Evolutionary conservation across 1,140 invertebrate genomes (phyloP).

Genomic region (Listronotus bonariensis): DNA sequence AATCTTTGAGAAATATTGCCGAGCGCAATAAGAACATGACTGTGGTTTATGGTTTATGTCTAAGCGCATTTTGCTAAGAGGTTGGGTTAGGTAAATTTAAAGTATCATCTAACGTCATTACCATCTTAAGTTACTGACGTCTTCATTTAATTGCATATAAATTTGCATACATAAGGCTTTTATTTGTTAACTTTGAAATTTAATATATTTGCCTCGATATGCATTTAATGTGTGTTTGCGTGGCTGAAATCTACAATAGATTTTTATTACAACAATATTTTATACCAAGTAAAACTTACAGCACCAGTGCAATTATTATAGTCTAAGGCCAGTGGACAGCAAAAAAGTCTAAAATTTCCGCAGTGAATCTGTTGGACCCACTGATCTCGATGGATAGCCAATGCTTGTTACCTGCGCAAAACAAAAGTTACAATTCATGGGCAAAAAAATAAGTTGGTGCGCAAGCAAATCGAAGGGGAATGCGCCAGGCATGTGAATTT

Average conservation of each 20-base stretch:
- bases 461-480: no score
- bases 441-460: no score
- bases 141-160: slow-evolving; percentile 31
- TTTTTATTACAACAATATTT: no score
- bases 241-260: background rate
- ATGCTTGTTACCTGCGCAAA: no score
- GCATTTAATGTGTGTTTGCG: slow-evolving; percentile 13
- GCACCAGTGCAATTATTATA: no score
- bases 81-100: slow-evolving; percentile 19
- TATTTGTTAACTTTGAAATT: slow-evolving; percentile 25
- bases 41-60: slow-evolving; percentile 9
- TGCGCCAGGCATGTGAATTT: no score
- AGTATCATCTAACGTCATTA: slow-evolving; percentile 29
- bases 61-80: slow-evolving; percentile 11
- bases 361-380: no score
- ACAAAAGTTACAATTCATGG: no score
- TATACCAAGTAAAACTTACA: no score
- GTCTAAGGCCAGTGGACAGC: no score
- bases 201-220: slow-evolving; percentile 27
- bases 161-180: slow-evolving; percentile 27
- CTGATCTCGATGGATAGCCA: no score
- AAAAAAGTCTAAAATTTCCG: no score
- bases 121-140: slow-evolving; percentile 20
- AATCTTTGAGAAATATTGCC: slow-evolving; percentile 5
- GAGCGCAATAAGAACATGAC: slow-evolving; percentile 15